Percentiles rank a stretch among this genome's conserved stretches.
These are phyloP conservation scores for Dolichomitus sp. DNA, from an alignment of 2,888 invertebrate species.

Conservation along the genomic window DNA sequence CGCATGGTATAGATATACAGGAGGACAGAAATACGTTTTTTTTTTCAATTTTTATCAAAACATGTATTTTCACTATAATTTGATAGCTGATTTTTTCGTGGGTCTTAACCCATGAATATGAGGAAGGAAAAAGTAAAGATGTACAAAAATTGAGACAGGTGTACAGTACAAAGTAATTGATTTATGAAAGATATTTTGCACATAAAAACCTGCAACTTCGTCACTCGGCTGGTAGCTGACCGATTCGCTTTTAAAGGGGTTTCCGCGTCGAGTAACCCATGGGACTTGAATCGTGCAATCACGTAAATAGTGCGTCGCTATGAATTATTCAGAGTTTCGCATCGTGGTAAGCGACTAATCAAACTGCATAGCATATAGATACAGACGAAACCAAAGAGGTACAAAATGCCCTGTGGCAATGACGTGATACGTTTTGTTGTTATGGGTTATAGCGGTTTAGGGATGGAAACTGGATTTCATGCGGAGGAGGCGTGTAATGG, in stretches of 20 bases:
- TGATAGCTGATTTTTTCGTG: too few species aligned
- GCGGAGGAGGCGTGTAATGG: not conserved
- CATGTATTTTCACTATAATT: too few species aligned
- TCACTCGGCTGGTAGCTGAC: not conserved
- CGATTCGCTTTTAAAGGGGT: conserved; percentile 6
- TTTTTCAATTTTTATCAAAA: too few species aligned
- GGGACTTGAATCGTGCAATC: conserved; percentile 62
- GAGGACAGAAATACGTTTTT: too few species aligned
- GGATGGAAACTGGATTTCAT: not conserved
- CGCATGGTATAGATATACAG: too few species aligned
- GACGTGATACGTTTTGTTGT: conserved; percentile 25
- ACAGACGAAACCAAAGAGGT: conserved; percentile 23
- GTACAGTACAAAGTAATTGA: too few species aligned
- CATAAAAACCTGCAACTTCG: not conserved
- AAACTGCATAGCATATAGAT: conserved; percentile 55
- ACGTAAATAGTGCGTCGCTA: conserved; percentile 68
- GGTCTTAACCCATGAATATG: too few species aligned
- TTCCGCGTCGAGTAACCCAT: conserved; percentile 28
- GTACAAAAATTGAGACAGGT: too few species aligned
- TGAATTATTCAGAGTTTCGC: conserved; percentile 76
- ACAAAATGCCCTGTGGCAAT: conserved; percentile 29
- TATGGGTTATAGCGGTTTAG: conserved; percentile 15
- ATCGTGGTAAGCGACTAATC: conserved; percentile 73
- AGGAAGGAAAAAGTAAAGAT: too few species aligned
- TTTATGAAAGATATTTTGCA: not conserved